Evolutionary conservation across 2,797 vertebrate genomes (phyloP).

Genomic region (Furcifer pardalis): DNA sequence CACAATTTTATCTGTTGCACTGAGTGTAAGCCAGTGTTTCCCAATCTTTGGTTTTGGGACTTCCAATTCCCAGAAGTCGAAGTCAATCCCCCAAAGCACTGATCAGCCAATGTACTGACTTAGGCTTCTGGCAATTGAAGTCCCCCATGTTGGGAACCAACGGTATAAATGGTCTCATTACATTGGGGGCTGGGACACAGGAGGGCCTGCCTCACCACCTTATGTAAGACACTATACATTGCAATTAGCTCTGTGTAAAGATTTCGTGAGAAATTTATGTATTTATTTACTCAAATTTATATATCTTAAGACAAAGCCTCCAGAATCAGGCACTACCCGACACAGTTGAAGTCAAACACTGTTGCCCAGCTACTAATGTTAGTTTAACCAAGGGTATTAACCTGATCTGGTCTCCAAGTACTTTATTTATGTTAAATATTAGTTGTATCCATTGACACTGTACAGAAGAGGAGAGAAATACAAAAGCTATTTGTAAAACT

Average conservation of each 20-base stretch:
- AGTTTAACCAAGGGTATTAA: neutral
- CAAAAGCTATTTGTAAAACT: neutral
- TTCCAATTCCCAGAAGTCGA: too few relatives aligned
- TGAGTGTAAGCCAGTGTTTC: too few relatives aligned
- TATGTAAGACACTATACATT: neutral
- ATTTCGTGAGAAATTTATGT: neutral
- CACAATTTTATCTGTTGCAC: too few relatives aligned
- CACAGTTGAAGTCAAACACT: neutral
- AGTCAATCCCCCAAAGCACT: too few relatives aligned
- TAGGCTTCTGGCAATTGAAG: too few relatives aligned
- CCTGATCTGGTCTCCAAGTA: neutral
- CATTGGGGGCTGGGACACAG: neutral
- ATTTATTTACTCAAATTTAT: too few relatives aligned
- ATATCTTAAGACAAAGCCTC: neutral
- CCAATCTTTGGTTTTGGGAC: too few relatives aligned
- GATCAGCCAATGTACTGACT: too few relatives aligned
- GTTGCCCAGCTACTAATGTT: neutral
- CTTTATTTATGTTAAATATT: conserved; percentile 4
- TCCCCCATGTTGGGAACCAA: too few relatives aligned
- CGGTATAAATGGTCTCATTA: neutral
- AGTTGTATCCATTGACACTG: neutral
- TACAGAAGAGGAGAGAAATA: neutral
- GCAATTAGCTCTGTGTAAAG: too few relatives aligned
- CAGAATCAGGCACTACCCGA: neutral
- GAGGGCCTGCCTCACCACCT: neutral